Base-by-base conservation (phyloP, 2,888 invertebrate species). In the Tenthredo scrophulariae region DNA sequence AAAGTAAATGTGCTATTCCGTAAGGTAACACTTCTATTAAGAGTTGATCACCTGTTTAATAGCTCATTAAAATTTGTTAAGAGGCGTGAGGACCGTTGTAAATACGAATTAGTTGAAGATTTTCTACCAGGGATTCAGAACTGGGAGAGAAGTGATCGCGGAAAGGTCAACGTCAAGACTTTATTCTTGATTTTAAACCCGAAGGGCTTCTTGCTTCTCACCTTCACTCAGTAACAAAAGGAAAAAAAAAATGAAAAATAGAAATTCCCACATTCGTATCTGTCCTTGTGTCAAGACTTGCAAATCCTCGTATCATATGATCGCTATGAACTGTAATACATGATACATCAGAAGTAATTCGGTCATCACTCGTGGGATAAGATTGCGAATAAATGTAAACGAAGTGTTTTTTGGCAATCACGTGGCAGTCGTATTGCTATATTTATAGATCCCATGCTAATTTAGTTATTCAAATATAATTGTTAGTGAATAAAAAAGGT, bases 71-170 rank as follows among this genome's bases (percentile, higher is more conserved):
- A 88, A 89, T 87, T 89, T 88, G 90, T 90, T 89, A 85, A 79
- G 88, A 91, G 91, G 92, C 90, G 92, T 89, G 91, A 92, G 90
- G 90, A 90, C 91, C 90, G 90, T 91, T 92, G 91, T 91, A 92
- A 92, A 92, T 89, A 89, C 91, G 91, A 92, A 92, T 92, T 92
- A 92, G 91, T 92, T 90, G 90, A 90, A 91, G 90, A 90, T 87
- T 88, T 86, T 85, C 82, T 29, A 91, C 26, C 89, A 89, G 92
- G 91, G 62, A 58, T 70, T 7, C 88, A 92, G 90, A 85, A 91
- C n/a, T 22, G 0, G 3, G 1, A 2, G 89, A 84, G 84, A 90
- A 87, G 86, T 83, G 46, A 77, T 50, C 58, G 54, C 58, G 54
- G 37, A 58, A 79, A 54, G 26, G 54, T 54, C 50, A n/a, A 37